These are phyloP conservation scores for Pterostichus madidus DNA, from an alignment of 2,888 invertebrate species.

Conservation along the genomic window DNA sequence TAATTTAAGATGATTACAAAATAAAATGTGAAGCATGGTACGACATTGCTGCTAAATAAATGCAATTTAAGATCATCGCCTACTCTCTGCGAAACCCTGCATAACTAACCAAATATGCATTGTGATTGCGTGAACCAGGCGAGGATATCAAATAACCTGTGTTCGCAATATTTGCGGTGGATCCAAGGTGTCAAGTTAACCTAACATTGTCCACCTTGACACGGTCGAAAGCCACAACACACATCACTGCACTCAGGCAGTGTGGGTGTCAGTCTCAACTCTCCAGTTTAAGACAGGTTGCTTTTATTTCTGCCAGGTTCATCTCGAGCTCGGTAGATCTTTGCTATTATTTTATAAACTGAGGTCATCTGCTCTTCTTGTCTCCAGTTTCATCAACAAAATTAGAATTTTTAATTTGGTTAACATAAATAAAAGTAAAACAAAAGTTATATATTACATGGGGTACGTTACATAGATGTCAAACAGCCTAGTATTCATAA, in stretches of 20 bases:
- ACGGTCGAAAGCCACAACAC: conserved; percentile 17
- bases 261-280: conserved; percentile 1
- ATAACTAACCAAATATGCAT: conserved; percentile 26
- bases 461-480: no score
- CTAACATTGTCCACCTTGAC: conserved; percentile 28
- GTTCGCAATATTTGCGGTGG: conserved; percentile 19
- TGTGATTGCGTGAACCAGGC: background rate
- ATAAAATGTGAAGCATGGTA: no score
- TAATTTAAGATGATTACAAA: background rate
- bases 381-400: no score
- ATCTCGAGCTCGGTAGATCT: no score
- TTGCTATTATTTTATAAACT: no score
- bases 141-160: conserved; percentile 20
- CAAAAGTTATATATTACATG: no score
- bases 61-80: conserved; percentile 1
- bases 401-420: no score
- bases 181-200: conserved; percentile 24
- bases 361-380: no score
- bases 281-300: no score
- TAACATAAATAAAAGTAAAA: no score
- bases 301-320: no score
- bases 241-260: background rate
- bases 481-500: no score
- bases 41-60: background rate
- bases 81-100: background rate